Evolutionary conservation across 2,113 vertebrate species (phyloP).

Genomic region (Condylura cristata): DNA sequence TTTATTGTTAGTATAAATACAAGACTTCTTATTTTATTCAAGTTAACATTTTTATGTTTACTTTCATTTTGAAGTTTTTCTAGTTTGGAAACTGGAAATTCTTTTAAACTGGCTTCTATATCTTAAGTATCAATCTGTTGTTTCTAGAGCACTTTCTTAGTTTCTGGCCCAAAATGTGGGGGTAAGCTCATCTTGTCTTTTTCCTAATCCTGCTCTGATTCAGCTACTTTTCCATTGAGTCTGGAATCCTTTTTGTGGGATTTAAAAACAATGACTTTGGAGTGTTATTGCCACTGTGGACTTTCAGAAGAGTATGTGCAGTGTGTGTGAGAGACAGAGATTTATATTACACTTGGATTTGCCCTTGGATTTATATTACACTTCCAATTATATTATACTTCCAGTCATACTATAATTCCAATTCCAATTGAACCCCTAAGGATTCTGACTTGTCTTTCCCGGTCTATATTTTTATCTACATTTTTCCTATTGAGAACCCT

Average conservation of each 20-base stretch:
- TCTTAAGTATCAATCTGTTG: neutral
- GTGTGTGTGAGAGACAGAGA: neutral
- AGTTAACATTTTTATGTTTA: neutral
- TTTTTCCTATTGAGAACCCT: neutral
- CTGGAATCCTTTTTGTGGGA: neutral
- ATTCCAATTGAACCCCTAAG: neutral
- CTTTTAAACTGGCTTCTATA: neutral
- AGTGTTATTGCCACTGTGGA: too few relatives aligned
- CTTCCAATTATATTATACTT: too few relatives aligned
- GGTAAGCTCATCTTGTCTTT: neutral
- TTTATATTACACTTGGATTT: too few relatives aligned
- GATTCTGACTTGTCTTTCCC: neutral
- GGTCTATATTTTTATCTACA: neutral
- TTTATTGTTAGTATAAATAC: neutral
- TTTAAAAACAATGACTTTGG: neutral
- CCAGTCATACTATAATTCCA: too few relatives aligned
- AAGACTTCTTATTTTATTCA: constrained; percentile 4
- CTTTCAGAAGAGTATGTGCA: neutral
- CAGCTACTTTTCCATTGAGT: neutral
- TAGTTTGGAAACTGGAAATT: neutral
- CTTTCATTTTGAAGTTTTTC: neutral
- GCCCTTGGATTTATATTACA: too few relatives aligned
- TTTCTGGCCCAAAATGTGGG: neutral
- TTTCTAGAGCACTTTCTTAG: neutral
- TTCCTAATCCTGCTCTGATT: neutral